Percentiles rank a stretch among this genome's conserved stretches.
These are phyloP conservation scores for Propsilocerus akamusi DNA, from an alignment of 1,140 invertebrate species.

Conservation along the genomic window DNA sequence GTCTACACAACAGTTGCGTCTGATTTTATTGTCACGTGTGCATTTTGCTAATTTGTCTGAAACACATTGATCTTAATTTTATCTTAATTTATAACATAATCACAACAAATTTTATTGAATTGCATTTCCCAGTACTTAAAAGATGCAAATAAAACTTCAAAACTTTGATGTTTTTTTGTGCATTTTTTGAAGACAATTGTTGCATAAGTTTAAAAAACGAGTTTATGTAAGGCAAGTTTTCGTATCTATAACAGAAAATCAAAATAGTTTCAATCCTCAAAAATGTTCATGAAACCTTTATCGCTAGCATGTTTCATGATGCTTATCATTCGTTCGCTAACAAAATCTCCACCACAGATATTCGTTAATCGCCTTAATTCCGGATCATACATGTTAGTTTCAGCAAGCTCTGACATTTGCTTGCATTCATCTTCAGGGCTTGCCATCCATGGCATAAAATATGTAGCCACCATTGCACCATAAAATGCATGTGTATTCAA, in stretches of 20 bases:
- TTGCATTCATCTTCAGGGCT: constrained; percentile 2
- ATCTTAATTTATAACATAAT: too few relatives aligned
- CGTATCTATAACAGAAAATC: background rate
- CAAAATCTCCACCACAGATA: background rate
- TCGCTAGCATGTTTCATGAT: background rate
- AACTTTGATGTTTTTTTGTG: too few relatives aligned
- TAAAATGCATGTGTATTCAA: background rate
- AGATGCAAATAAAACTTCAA: too few relatives aligned
- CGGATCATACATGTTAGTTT: background rate
- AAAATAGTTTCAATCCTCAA: background rate
- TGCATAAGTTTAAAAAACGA: background rate
- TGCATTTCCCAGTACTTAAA: too few relatives aligned
- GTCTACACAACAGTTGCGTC: too few relatives aligned
- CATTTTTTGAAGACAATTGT: too few relatives aligned
- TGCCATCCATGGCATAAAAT: constrained; percentile 2
- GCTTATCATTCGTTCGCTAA: background rate
- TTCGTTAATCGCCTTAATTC: background rate
- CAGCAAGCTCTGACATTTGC: background rate
- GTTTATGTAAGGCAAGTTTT: too few relatives aligned
- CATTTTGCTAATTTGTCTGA: too few relatives aligned
- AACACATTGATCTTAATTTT: too few relatives aligned
- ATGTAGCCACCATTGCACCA: background rate
- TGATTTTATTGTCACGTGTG: too few relatives aligned
- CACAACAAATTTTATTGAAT: too few relatives aligned
- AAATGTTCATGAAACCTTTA: background rate